Percentiles rank a stretch among this genome's conserved stretches.
These are phyloP conservation scores for Microtus montanus DNA, from an alignment of 2,113 vertebrate genomes.

Conservation along the genomic window DNA sequence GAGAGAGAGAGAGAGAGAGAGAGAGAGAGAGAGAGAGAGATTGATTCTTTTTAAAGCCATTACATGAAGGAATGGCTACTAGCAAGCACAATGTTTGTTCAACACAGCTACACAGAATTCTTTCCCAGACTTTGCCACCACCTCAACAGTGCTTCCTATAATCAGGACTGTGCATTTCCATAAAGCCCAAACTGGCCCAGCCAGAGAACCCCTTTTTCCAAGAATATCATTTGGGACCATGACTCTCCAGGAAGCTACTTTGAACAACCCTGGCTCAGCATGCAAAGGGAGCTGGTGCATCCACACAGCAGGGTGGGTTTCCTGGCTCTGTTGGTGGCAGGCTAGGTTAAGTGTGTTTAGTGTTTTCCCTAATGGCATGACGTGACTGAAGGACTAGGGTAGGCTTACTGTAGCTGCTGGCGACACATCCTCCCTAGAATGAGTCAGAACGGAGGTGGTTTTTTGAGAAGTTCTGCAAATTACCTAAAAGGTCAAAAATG, in stretches of 20 bases:
- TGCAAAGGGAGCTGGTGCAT: background rate
- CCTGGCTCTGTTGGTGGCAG: background rate
- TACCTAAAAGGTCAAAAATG: background rate
- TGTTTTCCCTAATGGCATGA: background rate
- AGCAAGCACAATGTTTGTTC: background rate
- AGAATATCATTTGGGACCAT: rapidly evolving
- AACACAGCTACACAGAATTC: background rate
- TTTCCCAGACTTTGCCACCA: background rate
- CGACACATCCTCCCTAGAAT: background rate
- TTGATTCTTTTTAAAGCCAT: background rate
- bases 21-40: background rate
- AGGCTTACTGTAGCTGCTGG: background rate
- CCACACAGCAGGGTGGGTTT: background rate
- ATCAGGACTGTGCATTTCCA: background rate
- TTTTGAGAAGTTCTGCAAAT: background rate
- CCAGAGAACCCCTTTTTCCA: background rate
- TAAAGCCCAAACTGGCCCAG: background rate
- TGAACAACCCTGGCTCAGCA: background rate
- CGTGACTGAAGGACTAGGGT: background rate
- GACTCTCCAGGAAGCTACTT: background rate
- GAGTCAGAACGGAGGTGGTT: background rate
- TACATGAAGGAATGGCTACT: background rate
- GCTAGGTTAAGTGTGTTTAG: background rate
- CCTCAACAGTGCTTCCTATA: background rate
- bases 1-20: no score